These are phyloP conservation scores for Heterochromis multidens DNA, from an alignment of 2,113 vertebrate species.

Conservation along the genomic window DNA sequence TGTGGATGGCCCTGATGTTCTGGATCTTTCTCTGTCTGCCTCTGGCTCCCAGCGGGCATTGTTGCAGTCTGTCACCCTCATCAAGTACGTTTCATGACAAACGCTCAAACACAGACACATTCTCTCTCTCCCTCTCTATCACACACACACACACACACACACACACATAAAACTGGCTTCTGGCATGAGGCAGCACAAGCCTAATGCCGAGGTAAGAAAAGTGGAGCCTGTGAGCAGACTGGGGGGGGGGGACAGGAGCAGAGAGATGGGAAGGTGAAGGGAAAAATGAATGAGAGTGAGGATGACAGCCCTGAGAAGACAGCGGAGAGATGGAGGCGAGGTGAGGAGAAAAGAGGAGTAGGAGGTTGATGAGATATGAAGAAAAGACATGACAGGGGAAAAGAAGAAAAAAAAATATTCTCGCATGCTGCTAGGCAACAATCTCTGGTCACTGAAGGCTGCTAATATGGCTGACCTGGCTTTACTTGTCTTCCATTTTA, in stretches of 20 bases:
- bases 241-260: not conserved
- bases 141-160: not conserved
- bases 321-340: not conserved
- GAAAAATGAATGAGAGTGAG: not conserved
- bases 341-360: constrained; percentile 12
- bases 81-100: no score
- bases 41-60: no score
- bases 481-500: constrained; percentile 45
- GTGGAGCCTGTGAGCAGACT: not conserved
- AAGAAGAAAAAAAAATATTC: not conserved
- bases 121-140: no score
- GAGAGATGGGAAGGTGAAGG: not conserved
- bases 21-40: no score
- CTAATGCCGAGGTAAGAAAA: not conserved
- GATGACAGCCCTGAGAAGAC: not conserved
- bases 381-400: not conserved
- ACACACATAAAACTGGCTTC: not conserved
- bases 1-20: no score
- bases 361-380: not conserved
- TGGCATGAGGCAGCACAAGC: constrained; percentile 7
- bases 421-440: constrained; percentile 53
- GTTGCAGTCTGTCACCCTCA: no score
- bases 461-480: constrained; percentile 57
- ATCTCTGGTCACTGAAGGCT: constrained; percentile 43
- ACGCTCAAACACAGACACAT: not conserved